These are phyloP conservation scores for Chionoecetes opilio DNA, from an alignment of 1,140 invertebrate species.

Conservation along the genomic window DNA sequence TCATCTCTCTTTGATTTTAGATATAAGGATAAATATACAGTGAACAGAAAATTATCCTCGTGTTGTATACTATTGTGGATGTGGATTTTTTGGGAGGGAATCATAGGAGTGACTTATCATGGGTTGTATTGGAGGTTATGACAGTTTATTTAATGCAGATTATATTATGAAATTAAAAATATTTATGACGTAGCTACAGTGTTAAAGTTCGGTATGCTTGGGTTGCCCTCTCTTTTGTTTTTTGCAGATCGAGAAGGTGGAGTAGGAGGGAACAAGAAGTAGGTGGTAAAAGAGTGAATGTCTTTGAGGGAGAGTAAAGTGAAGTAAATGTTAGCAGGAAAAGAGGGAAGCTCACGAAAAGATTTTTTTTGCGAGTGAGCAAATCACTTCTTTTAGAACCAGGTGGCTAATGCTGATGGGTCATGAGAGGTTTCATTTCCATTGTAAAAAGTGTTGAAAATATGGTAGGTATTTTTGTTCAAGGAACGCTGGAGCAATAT, in stretches of 20 bases:
- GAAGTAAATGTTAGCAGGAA: constrained; percentile 3
- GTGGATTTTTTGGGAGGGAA: no score
- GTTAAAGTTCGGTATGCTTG: no score
- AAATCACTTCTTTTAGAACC: constrained; percentile 33
- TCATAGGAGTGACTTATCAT: no score
- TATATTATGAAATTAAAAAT: no score
- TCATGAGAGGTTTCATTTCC: constrained; percentile 35
- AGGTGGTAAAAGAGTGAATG: background rate
- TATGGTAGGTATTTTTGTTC: constrained; percentile 54
- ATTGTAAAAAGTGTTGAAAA: constrained; percentile 32
- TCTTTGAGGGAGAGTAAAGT: background rate
- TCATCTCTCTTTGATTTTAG: no score
- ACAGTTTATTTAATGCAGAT: no score
- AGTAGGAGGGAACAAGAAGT: background rate
- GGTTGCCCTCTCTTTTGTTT: no score
- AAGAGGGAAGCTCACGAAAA: constrained; percentile 37
- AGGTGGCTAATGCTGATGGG: constrained; percentile 41
- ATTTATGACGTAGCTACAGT: no score
- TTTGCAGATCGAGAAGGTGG: background rate
- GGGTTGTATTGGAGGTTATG: no score
- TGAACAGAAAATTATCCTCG: no score
- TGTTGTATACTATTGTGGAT: no score
- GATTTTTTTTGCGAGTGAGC: background rate
- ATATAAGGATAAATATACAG: no score
- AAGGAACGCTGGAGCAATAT: background rate